A percentile compares a stretch with the other conserved stretches of the same genome.
Conservation (phyloP, 2,797 vertebrate genomes). For the Diplodus puntazzo region DNA sequence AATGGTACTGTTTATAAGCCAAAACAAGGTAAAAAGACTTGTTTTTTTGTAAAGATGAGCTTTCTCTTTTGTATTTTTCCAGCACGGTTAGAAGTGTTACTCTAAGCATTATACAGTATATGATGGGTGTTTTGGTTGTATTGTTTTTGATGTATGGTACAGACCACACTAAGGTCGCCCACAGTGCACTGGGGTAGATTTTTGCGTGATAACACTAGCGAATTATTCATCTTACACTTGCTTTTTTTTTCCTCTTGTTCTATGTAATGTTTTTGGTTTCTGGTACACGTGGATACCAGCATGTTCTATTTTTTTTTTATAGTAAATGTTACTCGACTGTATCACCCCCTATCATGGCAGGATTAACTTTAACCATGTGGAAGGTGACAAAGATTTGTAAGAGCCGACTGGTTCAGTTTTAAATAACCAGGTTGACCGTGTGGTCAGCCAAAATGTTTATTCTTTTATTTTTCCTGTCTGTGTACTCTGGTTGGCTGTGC, state of each 20-base stretch:
- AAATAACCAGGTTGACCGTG: conserved; percentile 54
- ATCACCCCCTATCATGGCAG: conserved; percentile 42
- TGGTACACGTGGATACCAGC: conserved; percentile 62
- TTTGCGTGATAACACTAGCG: conserved; percentile 72
- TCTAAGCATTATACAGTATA: conserved; percentile 45
- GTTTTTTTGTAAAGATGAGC: conserved; percentile 70
- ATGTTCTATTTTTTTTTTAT: conserved; percentile 19
- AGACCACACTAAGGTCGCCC: conserved; percentile 62
- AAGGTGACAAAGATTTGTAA: conserved; percentile 35
- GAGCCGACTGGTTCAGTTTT: conserved; percentile 45
- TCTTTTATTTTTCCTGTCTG: conserved; percentile 38
- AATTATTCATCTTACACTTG: conserved; percentile 67
- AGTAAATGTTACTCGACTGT: conserved; percentile 42
- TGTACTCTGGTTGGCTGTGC: conserved; percentile 62
- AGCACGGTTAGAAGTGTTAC: conserved; percentile 65
- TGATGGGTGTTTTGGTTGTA: conserved; percentile 52
- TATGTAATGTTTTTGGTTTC: conserved; percentile 55
- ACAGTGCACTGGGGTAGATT: conserved; percentile 70
- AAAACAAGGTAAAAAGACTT: conserved; percentile 70
- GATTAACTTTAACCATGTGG: conserved; percentile 40
- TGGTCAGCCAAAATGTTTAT: conserved; percentile 48
- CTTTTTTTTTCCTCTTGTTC: conserved; percentile 41
- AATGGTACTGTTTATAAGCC: conserved; percentile 81
- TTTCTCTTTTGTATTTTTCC: conserved; percentile 70
- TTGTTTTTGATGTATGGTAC: conserved; percentile 71